Evolutionary conservation across 2,113 vertebrate genomes (phyloP), one percentile per base, ranked within the genome.

Genomic region (Albula glossodonta): DNA sequence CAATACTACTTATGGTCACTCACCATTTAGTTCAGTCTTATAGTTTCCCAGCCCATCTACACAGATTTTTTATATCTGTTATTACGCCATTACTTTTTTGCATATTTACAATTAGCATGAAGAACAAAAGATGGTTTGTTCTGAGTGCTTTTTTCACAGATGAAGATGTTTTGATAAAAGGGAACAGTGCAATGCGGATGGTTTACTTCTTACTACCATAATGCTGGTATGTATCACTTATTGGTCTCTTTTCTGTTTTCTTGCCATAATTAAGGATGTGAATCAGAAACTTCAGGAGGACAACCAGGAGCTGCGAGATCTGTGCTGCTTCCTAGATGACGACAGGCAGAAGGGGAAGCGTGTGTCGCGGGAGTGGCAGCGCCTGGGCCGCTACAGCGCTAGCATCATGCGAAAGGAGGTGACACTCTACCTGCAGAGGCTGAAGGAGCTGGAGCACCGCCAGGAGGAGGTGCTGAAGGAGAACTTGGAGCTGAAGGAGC

Each of bases 221-320:
- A 79, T 4, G 17, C 53, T 56, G 53, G 22, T 77, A 77, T 77
- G 49, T 48, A 50, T 2, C 11, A 19, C 9, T 78, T n/a, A 17
- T 22, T 17, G 22, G 3, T 51, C 22, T 17, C n/a, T 41, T 41
- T 41, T 53, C 53, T 48, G 22, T 25, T 13, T 52, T 63, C 49
- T 49, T 53, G 50, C 31, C 25, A 25, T 83, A 63, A 83, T 90
- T 49, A 94, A 99, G 98, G 98, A 99, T 57, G 96, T 99, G 92
- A 99, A 99, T 94, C 97, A 98, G 96, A 98, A 98, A 89, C 96
- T 99, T 85, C 98, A 99, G 91, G 97, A 99, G 90, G 98, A 99
- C 92, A 99, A 98, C 95, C 98, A 99, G 90, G 98, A 99, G 74
- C 95, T 99, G 91, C 92, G 98, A 86, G 98, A 99, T 90, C 96